Base-by-base conservation (phyloP, 2,113 vertebrate genomes). In the Sphyrna mokarran region DNA sequence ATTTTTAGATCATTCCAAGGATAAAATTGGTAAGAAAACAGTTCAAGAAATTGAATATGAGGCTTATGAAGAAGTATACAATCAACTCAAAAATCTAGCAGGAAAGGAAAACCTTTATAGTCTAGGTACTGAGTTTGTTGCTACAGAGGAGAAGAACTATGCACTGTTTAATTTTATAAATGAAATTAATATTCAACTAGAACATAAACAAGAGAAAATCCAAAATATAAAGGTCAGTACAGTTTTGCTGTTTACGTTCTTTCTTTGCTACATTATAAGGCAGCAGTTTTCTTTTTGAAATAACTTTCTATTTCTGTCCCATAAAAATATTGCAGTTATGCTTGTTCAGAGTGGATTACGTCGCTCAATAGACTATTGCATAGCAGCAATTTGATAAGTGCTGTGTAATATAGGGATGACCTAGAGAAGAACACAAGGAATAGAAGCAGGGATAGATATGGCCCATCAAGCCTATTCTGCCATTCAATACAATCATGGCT, bases 61-160 rank as follows among this genome's bases (percentile, higher is more conserved):
- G 96, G 97, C 96, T 80, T 96, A 80, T 0, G 96, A 97, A 95
- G 96, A 97, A 78, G 96, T 96, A 1, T 96, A 98, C 93, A 96
- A 70, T 22, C 96, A 72, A 18, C 96, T 98, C 95, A 83, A 96
- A 96, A 97, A 97, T 96, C 96, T 98, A 96, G 33, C 96, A 0
- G 93, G 96, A 0, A 37, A 96, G 0, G 96, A 96, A 0, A 0
- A 97, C 86, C 37, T 98, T 0, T 70, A 96, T 0, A 26, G 37
- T 40, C 96, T 98, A 83, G 40, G 97, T 0, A 20, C 96, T 0
- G 61, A 96, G 0, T 97, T 97, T 72, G 0, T 96, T 0, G 96
- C 96, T 78, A 97, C 96, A 69, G 97, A 98, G 94, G 96, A 96
- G 95, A 97, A 97, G 96, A 97, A 97, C 66, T 97, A 98, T 0